Evolutionary conservation across 2,113 vertebrate genomes (phyloP).

Genomic region (Aptenodytes patagonicus): DNA sequence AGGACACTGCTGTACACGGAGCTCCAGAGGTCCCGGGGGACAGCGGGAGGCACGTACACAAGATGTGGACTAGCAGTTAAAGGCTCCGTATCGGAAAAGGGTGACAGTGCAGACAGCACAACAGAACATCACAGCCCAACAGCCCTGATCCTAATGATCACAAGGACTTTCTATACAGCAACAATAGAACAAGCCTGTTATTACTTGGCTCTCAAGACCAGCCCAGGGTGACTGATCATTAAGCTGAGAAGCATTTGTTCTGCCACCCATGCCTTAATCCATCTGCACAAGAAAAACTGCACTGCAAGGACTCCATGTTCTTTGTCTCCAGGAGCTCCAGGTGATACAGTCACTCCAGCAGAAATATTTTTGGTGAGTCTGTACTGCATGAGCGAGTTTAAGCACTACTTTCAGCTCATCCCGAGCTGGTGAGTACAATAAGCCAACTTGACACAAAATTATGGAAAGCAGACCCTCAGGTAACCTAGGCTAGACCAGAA

Average conservation of each 20-base stretch:
- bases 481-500: neutral
- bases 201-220: neutral
- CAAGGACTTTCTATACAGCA: neutral
- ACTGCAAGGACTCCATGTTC: neutral
- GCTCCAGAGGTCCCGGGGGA: neutral
- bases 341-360: neutral
- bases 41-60: neutral
- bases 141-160: neutral
- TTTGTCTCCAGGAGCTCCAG: neutral
- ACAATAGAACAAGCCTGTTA: neutral
- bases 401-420: neutral
- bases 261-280: neutral
- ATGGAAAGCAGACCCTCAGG: neutral
- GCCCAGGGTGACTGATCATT: neutral
- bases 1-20: neutral
- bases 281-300: neutral
- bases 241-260: neutral
- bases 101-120: neutral
- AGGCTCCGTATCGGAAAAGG: neutral
- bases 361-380: neutral
- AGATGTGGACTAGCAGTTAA: neutral
- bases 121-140: neutral
- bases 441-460: neutral
- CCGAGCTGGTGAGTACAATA: neutral
- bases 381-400: neutral